Conservation (phyloP, 2,113 vertebrate genomes). For the Salvelinus sp. region DNA sequence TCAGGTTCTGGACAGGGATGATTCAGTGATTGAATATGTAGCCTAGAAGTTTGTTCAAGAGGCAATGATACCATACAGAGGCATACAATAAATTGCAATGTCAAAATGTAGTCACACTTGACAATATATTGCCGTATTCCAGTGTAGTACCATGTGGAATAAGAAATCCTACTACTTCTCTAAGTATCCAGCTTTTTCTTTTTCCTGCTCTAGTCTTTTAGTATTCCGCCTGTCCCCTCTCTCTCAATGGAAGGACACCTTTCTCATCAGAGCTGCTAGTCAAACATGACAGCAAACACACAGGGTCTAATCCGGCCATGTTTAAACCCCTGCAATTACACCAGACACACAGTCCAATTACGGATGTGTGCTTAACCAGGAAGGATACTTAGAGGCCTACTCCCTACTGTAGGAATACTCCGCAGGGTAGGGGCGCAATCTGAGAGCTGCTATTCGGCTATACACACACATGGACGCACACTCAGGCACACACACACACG, state of each 20-base stretch:
- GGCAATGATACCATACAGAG: too few species aligned
- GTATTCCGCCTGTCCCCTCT: not conserved
- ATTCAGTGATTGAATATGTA: not conserved
- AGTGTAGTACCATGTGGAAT: too few species aligned
- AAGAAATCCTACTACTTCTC: too few species aligned
- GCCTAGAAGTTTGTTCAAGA: not conserved
- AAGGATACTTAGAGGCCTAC: conserved; percentile 1
- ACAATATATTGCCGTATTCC: too few species aligned
- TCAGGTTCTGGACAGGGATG: not conserved
- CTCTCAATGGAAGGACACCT: conserved; percentile 4
- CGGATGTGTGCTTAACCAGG: conserved; percentile 14
- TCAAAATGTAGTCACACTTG: too few species aligned
- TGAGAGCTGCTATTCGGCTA: not conserved
- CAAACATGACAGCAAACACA: conserved; percentile 33
- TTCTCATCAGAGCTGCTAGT: conserved; percentile 37
- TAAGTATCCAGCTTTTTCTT: too few species aligned
- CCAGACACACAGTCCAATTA: conserved; percentile 51
- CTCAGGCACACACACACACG: too few species aligned
- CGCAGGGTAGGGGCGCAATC: conserved; percentile 7
- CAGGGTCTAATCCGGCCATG: conserved; percentile 40
- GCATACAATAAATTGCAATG: too few species aligned
- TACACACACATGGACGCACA: too few species aligned
- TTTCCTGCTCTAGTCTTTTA: too few species aligned
- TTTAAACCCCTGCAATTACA: conserved; percentile 55
- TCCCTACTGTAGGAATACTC: conserved; percentile 9